These are phyloP conservation scores for Macropodus opercularis DNA, from an alignment of 2,797 vertebrate genomes.

Conservation along the genomic window DNA sequence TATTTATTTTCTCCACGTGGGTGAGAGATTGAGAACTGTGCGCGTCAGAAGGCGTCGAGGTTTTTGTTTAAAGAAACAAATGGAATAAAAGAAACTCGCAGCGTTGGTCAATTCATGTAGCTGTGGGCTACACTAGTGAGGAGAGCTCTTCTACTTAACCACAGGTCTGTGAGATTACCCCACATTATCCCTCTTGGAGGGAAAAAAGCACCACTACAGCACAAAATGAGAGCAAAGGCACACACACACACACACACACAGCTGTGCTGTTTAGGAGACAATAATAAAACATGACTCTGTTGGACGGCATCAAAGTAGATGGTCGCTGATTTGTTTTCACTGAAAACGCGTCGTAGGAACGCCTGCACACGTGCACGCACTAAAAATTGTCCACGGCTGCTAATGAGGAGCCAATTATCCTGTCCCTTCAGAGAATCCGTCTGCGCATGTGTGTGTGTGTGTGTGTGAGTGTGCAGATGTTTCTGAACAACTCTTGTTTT, in stretches of 20 bases:
- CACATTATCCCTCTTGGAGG: slow-evolving; percentile 36
- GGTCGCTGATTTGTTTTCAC: slow-evolving; percentile 44
- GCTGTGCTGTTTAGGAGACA: slow-evolving; percentile 7
- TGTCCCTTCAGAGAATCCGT: slow-evolving; percentile 59
- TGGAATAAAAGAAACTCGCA: neutral
- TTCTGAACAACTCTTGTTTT: slow-evolving; percentile 35
- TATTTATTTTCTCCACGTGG: slow-evolving; percentile 9
- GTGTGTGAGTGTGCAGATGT: slow-evolving; percentile 42
- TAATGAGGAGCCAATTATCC: slow-evolving; percentile 81
- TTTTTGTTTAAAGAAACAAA: slow-evolving; percentile 26
- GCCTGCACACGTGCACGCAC: slow-evolving; percentile 1
- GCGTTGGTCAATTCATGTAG: slow-evolving; percentile 20
- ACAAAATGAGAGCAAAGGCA: slow-evolving; percentile 29
- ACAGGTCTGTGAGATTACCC: slow-evolving; percentile 38
- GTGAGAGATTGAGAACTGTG: slow-evolving; percentile 6
- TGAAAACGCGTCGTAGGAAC: neutral
- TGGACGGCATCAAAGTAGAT: slow-evolving; percentile 47
- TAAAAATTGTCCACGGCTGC: slow-evolving; percentile 54
- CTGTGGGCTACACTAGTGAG: slow-evolving; percentile 18
- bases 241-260: neutral
- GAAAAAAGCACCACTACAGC: neutral
- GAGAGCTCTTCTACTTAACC: slow-evolving; percentile 41
- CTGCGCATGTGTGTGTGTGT: slow-evolving; percentile 4
- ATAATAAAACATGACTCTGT: slow-evolving; percentile 26
- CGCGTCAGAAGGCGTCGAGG: slow-evolving; percentile 10